Conservation (phyloP, 2,797 vertebrate genomes). For the Syncerus caffer region DNA sequence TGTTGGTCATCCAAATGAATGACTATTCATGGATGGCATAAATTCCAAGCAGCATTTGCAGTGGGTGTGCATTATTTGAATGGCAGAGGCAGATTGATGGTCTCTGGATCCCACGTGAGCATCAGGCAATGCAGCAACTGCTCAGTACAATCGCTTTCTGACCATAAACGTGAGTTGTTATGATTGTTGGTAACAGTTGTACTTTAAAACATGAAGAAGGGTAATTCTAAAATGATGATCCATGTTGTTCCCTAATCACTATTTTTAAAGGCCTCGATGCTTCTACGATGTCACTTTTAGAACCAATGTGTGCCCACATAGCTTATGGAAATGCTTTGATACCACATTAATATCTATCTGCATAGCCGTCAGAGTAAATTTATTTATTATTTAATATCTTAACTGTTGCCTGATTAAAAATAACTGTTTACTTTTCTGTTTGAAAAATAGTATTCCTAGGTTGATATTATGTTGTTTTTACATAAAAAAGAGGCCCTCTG, state of each 20-base stretch:
- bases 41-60: conserved; percentile 68
- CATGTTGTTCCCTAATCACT: conserved; percentile 40
- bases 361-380: neutral
- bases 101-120: conserved; percentile 51
- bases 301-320: neutral
- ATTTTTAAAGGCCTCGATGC: conserved; percentile 59
- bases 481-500: neutral
- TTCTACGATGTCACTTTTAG: neutral
- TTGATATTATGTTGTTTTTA: neutral
- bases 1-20: conserved; percentile 81
- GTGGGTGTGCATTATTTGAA: conserved; percentile 67
- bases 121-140: conserved; percentile 48
- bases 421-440: conserved; percentile 17
- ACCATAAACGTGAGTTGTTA: conserved; percentile 75
- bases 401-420: conserved; percentile 1
- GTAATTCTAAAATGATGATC: conserved; percentile 66
- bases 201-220: conserved; percentile 63
- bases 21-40: conserved; percentile 73
- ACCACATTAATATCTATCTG: conserved; percentile 39
- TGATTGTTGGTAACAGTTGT: conserved; percentile 72
- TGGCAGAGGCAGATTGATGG: conserved; percentile 74
- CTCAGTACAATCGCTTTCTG: conserved; percentile 23
- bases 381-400: conserved; percentile 41
- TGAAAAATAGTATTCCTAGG: neutral
- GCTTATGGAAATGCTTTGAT: neutral